Evolutionary conservation across 2,888 invertebrate species (phyloP).

Genomic region (Tuta absoluta): DNA sequence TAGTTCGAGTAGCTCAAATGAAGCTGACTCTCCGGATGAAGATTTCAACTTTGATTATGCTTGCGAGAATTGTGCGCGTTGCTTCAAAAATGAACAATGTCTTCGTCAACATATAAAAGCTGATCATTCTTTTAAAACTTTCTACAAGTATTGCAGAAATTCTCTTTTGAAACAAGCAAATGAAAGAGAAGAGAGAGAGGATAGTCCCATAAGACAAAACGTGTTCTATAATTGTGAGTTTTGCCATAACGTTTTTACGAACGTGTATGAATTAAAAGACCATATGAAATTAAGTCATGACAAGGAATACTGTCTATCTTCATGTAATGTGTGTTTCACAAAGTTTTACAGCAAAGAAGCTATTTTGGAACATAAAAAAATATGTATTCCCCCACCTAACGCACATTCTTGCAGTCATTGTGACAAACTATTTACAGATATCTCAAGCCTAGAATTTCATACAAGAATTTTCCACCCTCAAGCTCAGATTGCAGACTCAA

Average conservation of each 20-base stretch:
- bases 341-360: conserved; percentile 63
- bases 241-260: conserved; percentile 49
- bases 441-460: conserved; percentile 65
- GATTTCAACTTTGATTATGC: conserved; percentile 31
- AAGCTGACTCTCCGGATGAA: conserved; percentile 30
- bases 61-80: conserved; percentile 52
- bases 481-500: conserved; percentile 59
- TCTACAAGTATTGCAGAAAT: conserved; percentile 62
- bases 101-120: conserved; percentile 60
- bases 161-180: conserved; percentile 47
- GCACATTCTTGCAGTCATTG: conserved; percentile 60
- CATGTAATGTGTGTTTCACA: conserved; percentile 66
- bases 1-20: conserved; percentile 30
- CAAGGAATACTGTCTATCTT: conserved; percentile 53
- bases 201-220: conserved; percentile 24
- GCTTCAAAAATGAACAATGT: conserved; percentile 49
- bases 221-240: conserved; percentile 57
- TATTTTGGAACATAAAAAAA: conserved; percentile 53
- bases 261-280: conserved; percentile 58
- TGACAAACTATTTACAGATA: conserved; percentile 66
- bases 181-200: not conserved
- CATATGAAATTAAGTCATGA: conserved; percentile 61
- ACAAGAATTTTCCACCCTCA: conserved; percentile 64
- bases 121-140: conserved; percentile 59
- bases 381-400: conserved; percentile 57